These are phyloP conservation scores for Corapipo altera DNA, from an alignment of 2,113 vertebrate species.

Conservation along the genomic window DNA sequence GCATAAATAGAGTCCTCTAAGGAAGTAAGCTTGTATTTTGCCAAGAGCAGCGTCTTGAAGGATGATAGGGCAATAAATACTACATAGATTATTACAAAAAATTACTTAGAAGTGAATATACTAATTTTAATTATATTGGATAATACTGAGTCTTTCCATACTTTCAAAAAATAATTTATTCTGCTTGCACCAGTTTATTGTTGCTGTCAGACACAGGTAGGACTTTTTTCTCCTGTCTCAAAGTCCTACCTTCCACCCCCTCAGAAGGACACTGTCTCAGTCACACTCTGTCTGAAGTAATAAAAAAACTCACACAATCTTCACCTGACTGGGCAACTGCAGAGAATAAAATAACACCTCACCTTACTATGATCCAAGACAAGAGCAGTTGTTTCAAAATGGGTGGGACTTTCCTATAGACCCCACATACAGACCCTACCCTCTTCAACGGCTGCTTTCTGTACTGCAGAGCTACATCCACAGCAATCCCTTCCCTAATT, in stretches of 20 bases:
- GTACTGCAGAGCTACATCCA: background rate
- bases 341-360: background rate
- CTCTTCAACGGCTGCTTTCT: background rate
- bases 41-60: slow-evolving; percentile 11
- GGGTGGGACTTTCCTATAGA: background rate
- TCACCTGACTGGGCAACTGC: background rate
- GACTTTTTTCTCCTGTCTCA: background rate
- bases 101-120: background rate
- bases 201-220: background rate
- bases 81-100: background rate
- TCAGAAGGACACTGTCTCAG: background rate
- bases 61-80: background rate
- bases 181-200: background rate
- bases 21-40: background rate
- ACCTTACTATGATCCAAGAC: background rate
- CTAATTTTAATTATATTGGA: background rate
- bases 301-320: background rate
- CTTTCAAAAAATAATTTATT: background rate
- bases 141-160: background rate
- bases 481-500: background rate
- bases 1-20: slow-evolving; percentile 17
- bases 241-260: background rate
- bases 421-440: background rate
- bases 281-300: background rate
- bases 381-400: background rate